Conservation (phyloP, 2,888 invertebrate species). For the Dolomedes plantarius region DNA sequence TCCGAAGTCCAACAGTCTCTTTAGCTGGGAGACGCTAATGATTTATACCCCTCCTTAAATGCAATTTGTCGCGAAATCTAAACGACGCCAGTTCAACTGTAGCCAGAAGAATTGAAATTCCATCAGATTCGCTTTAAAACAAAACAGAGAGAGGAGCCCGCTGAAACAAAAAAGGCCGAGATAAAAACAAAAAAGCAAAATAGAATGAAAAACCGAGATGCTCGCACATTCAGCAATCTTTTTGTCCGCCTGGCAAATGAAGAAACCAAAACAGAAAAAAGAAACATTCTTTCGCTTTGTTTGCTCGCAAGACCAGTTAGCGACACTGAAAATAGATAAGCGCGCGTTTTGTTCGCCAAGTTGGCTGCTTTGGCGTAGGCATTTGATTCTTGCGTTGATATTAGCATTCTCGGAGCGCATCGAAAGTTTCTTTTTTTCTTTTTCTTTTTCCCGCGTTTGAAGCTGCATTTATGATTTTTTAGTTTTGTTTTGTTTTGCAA, state of each 20-base stretch:
- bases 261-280: conserved; percentile 23
- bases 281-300: conserved; percentile 49
- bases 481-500: neutral
- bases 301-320: conserved; percentile 51
- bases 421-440: conserved; percentile 29
- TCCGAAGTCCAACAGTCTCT: neutral
- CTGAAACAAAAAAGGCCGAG: neutral
- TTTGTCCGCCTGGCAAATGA: conserved; percentile 60
- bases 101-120: conserved; percentile 13
- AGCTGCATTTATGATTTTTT: too few species aligned
- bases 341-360: conserved; percentile 25
- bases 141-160: neutral
- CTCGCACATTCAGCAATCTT: conserved; percentile 53
- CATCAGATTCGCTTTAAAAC: conserved; percentile 10
- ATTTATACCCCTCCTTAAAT: conserved; percentile 1
- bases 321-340: conserved; percentile 58
- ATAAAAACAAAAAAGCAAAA: neutral
- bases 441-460: conserved; percentile 5
- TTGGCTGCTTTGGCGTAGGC: conserved; percentile 35
- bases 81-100: conserved; percentile 10
- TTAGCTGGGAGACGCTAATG: neutral
- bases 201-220: neutral
- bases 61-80: conserved; percentile 14
- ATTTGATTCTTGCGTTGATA: conserved; percentile 61
- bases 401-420: conserved; percentile 32